Conservation (phyloP, 2,797 vertebrate species). For the Tenualosa ilisha region DNA sequence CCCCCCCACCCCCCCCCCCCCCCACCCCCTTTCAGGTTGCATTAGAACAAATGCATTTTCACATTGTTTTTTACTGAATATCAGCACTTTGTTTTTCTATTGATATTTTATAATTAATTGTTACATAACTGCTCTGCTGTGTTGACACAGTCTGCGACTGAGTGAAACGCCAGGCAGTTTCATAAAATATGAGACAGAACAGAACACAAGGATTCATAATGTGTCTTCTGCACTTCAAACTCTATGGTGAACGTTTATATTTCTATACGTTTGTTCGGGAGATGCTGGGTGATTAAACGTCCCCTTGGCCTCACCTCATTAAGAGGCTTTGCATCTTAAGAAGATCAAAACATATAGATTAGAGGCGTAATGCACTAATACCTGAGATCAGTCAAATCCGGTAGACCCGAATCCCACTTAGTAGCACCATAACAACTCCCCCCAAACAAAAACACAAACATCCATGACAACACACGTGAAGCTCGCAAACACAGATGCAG, state of each 20-base stretch:
- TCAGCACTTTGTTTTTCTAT: neutral
- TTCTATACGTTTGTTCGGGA: neutral
- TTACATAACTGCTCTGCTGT: neutral
- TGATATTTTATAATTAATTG: neutral
- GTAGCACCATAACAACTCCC: neutral
- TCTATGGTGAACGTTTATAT: neutral
- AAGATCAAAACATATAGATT: constrained; percentile 49
- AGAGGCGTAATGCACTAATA: constrained; percentile 36
- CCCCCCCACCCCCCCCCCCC: neutral
- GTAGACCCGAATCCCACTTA: neutral
- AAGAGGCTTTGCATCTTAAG: constrained; percentile 41
- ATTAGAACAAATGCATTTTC: neutral
- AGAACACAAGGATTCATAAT: constrained; percentile 14
- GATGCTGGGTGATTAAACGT: neutral
- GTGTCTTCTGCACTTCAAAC: constrained; percentile 10
- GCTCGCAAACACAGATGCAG: neutral
- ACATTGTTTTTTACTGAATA: neutral
- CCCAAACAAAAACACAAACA: constrained; percentile 16
- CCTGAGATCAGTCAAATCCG: constrained; percentile 40
- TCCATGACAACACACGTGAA: neutral
- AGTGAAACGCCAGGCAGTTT: neutral
- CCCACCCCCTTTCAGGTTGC: neutral
- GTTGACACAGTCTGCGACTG: neutral
- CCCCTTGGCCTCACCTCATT: constrained; percentile 8
- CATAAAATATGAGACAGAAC: neutral